Percentiles rank a stretch among this genome's conserved stretches.
Evolutionary conservation across 2,888 invertebrate genomes (phyloP).

Genomic region (Lasioglossum oenotherae): DNA sequence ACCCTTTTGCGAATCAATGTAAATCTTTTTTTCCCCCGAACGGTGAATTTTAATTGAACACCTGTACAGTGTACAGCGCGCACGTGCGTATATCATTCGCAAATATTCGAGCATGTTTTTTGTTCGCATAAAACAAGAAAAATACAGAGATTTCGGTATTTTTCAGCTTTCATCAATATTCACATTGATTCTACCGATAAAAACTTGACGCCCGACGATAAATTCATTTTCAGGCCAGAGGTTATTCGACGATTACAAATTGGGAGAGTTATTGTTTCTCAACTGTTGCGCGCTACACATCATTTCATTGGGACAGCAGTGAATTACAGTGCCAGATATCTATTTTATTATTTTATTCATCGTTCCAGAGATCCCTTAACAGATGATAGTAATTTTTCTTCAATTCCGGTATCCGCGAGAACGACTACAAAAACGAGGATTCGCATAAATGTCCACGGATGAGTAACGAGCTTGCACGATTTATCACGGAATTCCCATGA

Average conservation of each 20-base stretch:
- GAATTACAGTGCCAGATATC: neutral
- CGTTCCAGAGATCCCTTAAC: neutral
- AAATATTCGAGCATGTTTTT: neutral
- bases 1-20: neutral
- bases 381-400: neutral
- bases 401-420: neutral
- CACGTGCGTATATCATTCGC: neutral
- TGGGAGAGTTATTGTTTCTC: neutral
- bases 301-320: neutral
- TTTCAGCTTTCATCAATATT: neutral
- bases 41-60: slow-evolving; percentile 1
- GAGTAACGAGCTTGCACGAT: neutral
- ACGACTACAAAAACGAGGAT: neutral
- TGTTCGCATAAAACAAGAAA: neutral
- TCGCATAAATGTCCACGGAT: neutral
- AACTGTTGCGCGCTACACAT: neutral
- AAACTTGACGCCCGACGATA: neutral
- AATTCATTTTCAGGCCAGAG: neutral
- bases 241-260: neutral
- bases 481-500: neutral
- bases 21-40: neutral
- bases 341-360: neutral
- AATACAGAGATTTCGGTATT: neutral
- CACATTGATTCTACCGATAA: neutral
- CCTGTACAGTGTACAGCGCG: too few species aligned